These are phyloP conservation scores for Pinctada fucata DNA, from an alignment of 2,888 invertebrate genomes.

Conservation along the genomic window DNA sequence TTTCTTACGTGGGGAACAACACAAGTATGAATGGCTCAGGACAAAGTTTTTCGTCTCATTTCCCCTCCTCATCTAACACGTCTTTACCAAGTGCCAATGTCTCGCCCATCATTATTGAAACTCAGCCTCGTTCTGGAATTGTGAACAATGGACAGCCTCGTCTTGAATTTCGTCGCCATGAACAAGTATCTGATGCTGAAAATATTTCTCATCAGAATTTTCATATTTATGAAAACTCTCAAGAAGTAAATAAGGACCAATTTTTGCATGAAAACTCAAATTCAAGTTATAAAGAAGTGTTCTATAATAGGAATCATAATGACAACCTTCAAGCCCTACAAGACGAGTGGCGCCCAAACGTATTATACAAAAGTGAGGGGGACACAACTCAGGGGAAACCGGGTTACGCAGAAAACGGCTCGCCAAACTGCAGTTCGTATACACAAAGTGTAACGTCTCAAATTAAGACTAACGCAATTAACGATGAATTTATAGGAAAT, in stretches of 20 bases:
- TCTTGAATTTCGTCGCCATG: neutral
- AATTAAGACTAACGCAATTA: no score
- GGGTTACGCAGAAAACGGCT: neutral
- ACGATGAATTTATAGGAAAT: neutral
- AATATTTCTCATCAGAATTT: neutral
- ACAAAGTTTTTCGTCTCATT: neutral
- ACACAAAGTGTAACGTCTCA: neutral
- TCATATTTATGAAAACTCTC: conserved; percentile 1
- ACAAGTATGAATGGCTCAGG: neutral
- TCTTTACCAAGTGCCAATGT: neutral
- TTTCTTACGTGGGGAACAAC: neutral
- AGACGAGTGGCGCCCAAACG: neutral
- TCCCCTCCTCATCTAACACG: neutral
- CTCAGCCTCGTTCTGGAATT: neutral
- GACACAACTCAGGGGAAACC: neutral
- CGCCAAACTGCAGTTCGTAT: neutral
- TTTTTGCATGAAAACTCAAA: neutral
- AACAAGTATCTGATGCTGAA: neutral
- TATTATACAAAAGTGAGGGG: neutral
- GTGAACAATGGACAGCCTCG: neutral
- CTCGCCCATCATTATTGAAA: neutral
- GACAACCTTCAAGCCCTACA: neutral
- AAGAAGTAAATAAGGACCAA: neutral
- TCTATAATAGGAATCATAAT: neutral
- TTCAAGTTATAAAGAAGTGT: neutral